Evolutionary conservation across 2,113 vertebrate species (phyloP).

Genomic region (Hippocampus mohnikei): DNA sequence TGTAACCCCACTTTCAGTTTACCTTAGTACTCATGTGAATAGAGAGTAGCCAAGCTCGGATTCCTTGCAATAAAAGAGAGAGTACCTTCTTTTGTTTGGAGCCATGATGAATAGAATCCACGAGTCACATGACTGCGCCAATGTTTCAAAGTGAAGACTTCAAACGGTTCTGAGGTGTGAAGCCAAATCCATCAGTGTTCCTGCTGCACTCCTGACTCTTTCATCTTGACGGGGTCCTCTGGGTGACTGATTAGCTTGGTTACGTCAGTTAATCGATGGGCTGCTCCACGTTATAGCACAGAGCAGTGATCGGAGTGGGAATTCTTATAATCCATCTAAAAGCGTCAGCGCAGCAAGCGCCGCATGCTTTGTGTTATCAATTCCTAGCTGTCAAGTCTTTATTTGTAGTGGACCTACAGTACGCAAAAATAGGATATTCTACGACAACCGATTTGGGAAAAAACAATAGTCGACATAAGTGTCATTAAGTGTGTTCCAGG

Average conservation of each 20-base stretch:
- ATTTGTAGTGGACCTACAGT: not conserved
- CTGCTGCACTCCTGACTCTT: constrained; percentile 1
- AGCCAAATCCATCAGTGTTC: constrained; percentile 34
- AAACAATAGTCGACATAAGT: not conserved
- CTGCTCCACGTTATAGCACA: constrained; percentile 50
- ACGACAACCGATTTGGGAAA: not conserved
- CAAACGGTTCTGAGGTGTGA: constrained; percentile 39
- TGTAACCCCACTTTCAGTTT: constrained; percentile 7
- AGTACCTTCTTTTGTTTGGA: constrained; percentile 14
- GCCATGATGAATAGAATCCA: not conserved
- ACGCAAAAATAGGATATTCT: not conserved
- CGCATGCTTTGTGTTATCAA: not conserved
- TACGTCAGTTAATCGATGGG: constrained; percentile 54
- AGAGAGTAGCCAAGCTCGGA: not conserved
- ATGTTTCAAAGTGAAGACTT: constrained; percentile 38
- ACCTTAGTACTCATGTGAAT: constrained; percentile 1
- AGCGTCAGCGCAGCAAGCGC: constrained; percentile 7
- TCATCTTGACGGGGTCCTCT: constrained; percentile 35
- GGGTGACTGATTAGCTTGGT: constrained; percentile 46
- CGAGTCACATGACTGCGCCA: constrained; percentile 24
- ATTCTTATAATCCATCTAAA: constrained; percentile 44
- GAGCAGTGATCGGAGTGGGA: constrained; percentile 28
- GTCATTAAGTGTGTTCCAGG: not conserved
- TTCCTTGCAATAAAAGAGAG: constrained; percentile 33
- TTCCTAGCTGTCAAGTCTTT: not conserved